These are phyloP conservation scores for Pelecanus crispus DNA, from an alignment of 2,113 vertebrate species.

Conservation along the genomic window DNA sequence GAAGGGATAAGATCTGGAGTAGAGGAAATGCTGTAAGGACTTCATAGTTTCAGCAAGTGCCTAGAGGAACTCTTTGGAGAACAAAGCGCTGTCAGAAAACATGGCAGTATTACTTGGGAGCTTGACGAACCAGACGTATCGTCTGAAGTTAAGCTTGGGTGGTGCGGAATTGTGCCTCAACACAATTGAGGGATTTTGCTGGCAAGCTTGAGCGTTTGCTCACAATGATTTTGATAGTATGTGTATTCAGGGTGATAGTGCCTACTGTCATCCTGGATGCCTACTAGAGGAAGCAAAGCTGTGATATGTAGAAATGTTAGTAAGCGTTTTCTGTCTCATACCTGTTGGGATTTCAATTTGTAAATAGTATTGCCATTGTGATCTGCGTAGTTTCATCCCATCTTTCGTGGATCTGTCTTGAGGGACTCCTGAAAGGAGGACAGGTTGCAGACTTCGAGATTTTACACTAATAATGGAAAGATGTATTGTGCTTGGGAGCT, in stretches of 20 bases:
- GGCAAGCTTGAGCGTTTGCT: not conserved
- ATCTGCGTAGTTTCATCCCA: not conserved
- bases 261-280: not conserved
- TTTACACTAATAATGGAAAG: not conserved
- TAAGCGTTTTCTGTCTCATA: not conserved
- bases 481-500: not conserved
- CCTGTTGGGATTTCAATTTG: not conserved
- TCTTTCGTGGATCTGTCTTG: rapidly evolving
- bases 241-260: not conserved
- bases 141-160: not conserved
- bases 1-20: not conserved
- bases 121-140: not conserved
- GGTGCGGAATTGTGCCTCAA: not conserved
- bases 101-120: not conserved
- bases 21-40: not conserved
- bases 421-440: not conserved
- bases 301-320: not conserved
- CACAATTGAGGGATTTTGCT: not conserved
- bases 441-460: not conserved
- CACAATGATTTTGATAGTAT: not conserved
- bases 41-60: not conserved
- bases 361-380: not conserved
- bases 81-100: not conserved
- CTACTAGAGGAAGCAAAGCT: not conserved
- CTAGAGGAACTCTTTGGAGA: not conserved